These are phyloP conservation scores for Protophormia terraenovae DNA, from an alignment of 2,888 invertebrate species.

Conservation along the genomic window DNA sequence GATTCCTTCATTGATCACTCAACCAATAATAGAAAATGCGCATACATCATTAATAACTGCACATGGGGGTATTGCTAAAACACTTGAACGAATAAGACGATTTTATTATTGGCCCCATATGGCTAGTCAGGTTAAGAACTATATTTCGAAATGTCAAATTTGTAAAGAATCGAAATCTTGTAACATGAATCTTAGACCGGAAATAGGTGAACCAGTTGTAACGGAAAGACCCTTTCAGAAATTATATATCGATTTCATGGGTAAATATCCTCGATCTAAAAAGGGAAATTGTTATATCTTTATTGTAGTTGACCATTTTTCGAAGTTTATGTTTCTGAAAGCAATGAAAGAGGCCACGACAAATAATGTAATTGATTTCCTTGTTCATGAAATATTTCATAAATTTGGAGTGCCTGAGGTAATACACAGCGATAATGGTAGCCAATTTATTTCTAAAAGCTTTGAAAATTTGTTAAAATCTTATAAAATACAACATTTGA, in stretches of 20 bases:
- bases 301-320: too few relatives aligned
- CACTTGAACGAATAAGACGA: neutral
- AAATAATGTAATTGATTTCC: too few relatives aligned
- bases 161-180: neutral
- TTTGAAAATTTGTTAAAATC: too few relatives aligned
- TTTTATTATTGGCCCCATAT: neutral
- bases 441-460: too few relatives aligned
- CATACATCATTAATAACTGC: neutral
- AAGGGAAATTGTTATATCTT: neutral
- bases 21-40: neutral
- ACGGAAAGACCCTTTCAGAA: neutral
- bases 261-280: neutral
- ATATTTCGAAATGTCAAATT: neutral
- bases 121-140: neutral
- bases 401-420: too few relatives aligned
- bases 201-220: neutral
- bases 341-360: too few relatives aligned
- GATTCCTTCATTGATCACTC: neutral
- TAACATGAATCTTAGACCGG: neutral
- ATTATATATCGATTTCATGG: neutral
- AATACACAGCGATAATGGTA: too few relatives aligned
- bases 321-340: too few relatives aligned
- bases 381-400: too few relatives aligned
- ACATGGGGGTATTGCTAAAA: neutral
- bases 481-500: too few relatives aligned